phyloP scores from a whole-genome alignment of 2,888 invertebrate species.

The Leptopilina drosophilae region DNA sequence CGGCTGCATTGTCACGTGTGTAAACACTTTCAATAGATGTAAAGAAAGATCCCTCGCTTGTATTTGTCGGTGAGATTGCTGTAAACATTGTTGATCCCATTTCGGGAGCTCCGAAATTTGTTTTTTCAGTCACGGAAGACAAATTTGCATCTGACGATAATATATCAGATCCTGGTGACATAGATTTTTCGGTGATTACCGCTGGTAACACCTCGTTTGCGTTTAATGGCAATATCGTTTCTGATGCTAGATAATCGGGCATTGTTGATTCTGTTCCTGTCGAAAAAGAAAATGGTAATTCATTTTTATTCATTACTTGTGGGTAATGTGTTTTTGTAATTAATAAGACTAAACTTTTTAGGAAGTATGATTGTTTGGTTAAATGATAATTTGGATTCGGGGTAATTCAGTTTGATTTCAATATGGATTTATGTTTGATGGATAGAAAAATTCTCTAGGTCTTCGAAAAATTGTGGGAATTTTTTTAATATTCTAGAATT shows the following conservation, averaged over 20 bases:
- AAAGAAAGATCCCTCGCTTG: neutral
- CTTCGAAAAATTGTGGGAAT: too few species aligned
- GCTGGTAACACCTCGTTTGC: neutral
- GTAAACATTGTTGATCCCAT: neutral
- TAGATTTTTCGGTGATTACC: neutral
- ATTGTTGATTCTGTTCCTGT: neutral
- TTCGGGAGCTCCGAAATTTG: neutral
- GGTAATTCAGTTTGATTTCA: too few species aligned
- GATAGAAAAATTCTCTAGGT: too few species aligned
- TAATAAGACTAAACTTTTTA: too few species aligned
- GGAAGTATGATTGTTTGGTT: too few species aligned
- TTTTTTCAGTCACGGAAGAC: slow-evolving; percentile 2
- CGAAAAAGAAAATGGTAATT: neutral
- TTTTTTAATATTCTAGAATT: too few species aligned
- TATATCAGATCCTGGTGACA: neutral
- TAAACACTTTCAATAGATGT: neutral
- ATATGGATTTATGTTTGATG: too few species aligned
- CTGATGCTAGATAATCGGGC: neutral
- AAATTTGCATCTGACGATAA: neutral
- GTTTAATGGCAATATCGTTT: neutral
- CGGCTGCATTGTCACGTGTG: neutral
- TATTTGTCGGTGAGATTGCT: neutral
- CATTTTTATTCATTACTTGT: neutral
- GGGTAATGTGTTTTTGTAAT: too few species aligned
- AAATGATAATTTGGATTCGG: too few species aligned